phyloP scores from a whole-genome alignment of 2,797 vertebrate species.

The Microctenopoma stevenorrisi region DNA sequence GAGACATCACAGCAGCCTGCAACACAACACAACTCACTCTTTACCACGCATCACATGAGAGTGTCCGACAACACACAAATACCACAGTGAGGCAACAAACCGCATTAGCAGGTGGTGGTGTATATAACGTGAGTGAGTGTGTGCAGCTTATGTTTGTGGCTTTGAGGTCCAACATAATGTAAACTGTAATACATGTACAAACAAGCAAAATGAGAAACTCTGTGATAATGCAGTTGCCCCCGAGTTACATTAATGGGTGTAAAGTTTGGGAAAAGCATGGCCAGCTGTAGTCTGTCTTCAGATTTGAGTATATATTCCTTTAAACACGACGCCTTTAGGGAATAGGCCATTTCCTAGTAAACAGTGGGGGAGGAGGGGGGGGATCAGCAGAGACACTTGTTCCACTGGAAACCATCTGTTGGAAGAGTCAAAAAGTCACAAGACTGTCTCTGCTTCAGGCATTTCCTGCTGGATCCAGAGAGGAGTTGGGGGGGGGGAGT shows the following conservation, averaged over 20 bases:
- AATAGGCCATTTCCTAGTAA: conserved; percentile 68
- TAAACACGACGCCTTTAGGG: conserved; percentile 68
- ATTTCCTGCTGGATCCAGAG: conserved; percentile 83
- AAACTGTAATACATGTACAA: background rate
- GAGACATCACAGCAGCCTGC: conserved; percentile 95
- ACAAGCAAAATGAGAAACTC: background rate
- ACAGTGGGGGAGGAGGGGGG: conserved; percentile 65
- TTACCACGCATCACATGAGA: conserved; percentile 32
- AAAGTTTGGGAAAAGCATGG: conserved; percentile 19
- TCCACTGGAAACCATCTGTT: conserved; percentile 84
- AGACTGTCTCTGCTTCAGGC: conserved; percentile 82
- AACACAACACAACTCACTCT: conserved; percentile 25
- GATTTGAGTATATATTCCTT: conserved; percentile 48
- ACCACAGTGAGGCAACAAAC: background rate
- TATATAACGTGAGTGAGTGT: background rate
- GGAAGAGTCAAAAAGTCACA: conserved; percentile 85
- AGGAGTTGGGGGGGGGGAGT: conserved; percentile 32
- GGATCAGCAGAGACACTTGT: conserved; percentile 78
- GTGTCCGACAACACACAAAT: conserved; percentile 10
- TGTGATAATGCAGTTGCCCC: background rate
- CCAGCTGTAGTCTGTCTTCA: conserved; percentile 38
- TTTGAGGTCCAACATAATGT: background rate
- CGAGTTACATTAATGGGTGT: background rate
- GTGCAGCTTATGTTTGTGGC: background rate
- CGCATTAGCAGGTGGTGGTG: background rate